phyloP scores from a whole-genome alignment of 2,797 vertebrate genomes.

The Pipistrellus kuhlii region DNA sequence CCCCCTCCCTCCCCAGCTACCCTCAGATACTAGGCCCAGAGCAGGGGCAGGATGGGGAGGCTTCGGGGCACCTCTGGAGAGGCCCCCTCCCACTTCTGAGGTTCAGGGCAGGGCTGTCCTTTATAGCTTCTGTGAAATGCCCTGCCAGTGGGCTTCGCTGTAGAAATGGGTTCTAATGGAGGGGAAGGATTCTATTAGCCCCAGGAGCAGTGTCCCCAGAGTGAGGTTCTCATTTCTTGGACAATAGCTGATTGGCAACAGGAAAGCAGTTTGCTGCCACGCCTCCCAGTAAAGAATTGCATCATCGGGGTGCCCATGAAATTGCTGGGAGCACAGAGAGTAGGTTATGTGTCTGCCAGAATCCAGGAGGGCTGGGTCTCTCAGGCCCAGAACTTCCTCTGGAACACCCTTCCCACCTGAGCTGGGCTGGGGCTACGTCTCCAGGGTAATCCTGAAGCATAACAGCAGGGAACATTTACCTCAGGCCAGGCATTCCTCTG shows the following conservation, averaged over 20 bases:
- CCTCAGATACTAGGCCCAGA: not conserved
- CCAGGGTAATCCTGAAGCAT: no score
- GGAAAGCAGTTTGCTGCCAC: not conserved
- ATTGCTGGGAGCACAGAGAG: not conserved
- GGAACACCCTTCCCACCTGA: not conserved
- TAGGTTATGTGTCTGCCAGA: no score
- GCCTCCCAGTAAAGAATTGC: not conserved
- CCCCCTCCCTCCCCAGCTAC: not conserved
- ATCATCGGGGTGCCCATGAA: fast-evolving
- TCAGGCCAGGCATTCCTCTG: fast-evolving
- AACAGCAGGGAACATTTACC: not conserved
- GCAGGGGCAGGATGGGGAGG: no score
- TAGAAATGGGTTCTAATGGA: not conserved
- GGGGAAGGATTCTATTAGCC: not conserved
- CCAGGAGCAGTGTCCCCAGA: not conserved
- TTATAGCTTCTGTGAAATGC: no score
- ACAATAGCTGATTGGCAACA: not conserved
- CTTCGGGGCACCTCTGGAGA: not conserved
- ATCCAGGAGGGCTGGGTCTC: not conserved
- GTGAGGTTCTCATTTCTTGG: not conserved
- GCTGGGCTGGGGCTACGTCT: not conserved
- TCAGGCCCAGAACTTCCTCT: not conserved
- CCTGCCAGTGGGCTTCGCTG: not conserved
- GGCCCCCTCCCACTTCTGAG: not conserved
- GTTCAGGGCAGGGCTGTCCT: not conserved